A percentile compares a stretch with the other conserved stretches of the same genome.
These are phyloP conservation scores for Gallinago undulata DNA, from an alignment of 2,113 vertebrate species.

Conservation along the genomic window DNA sequence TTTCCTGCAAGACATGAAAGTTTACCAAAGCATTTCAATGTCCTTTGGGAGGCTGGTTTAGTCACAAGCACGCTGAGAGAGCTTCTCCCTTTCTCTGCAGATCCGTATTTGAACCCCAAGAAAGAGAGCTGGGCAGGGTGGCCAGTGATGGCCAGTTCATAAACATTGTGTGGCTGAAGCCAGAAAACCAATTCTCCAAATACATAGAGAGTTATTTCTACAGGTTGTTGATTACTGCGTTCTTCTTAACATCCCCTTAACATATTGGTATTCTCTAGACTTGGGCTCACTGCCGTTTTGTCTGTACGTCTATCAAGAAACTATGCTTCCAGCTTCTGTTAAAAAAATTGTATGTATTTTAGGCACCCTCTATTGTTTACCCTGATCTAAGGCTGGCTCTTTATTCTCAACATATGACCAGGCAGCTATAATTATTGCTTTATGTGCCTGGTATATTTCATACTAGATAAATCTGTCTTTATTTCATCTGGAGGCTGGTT, in stretches of 20 bases:
- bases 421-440: slow-evolving; percentile 12
- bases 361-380: neutral
- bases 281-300: rapidly evolving
- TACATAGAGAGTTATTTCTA: neutral
- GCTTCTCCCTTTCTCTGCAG: neutral
- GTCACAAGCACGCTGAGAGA: neutral
- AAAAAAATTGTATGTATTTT: neutral
- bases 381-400: neutral
- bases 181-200: neutral
- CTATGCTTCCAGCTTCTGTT: neutral
- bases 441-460: neutral
- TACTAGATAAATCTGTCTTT: neutral
- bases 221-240: neutral
- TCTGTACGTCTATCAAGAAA: neutral
- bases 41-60: neutral
- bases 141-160: neutral
- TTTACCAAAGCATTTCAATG: neutral
- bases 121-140: neutral
- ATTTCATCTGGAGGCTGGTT: slow-evolving; percentile 14
- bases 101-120: neutral
- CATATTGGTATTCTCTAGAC: neutral
- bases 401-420: neutral
- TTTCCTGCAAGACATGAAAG: neutral
- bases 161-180: rapidly evolving
- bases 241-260: neutral